Base-by-base conservation (phyloP, 2,113 vertebrate genomes). In the Loxodonta africana region DNA sequence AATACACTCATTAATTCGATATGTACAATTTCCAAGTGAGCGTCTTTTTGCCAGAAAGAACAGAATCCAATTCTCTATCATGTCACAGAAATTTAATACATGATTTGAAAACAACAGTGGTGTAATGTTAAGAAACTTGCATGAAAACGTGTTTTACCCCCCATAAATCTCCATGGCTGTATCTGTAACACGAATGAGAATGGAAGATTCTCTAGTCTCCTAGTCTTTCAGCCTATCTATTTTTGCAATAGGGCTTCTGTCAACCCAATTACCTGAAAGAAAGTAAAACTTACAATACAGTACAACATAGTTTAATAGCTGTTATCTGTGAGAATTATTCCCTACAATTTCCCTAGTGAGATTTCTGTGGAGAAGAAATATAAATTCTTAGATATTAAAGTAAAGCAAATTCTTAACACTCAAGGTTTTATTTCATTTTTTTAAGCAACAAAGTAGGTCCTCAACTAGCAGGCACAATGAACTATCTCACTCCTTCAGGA, bases 101-200 rank as follows among this genome's bases (percentile, higher is more conserved):
- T 41, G 65, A 93, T 71, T 94, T 93, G 62, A 97, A 95, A 94
- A 95, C 62, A 83, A 74, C 67, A 15, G 20, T 53, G 18, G 21
- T 91, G 37, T 73, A 88, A 83, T 26, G 7, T 53, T 90, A 78
- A 83, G 46, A 74, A 95, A 82, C 53, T 88, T 94, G 2, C 10
- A 77, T 80, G 30, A 88, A 96, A 91, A 94, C 26, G 60, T 65
- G 11, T n/a, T 92, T 73, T 74, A 74, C 15, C 28, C 80, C 30
- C n/a, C 48, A 87, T 46, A 95, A 88, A 93, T 88, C 69, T 69
- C 10, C 33, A 48, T 44, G 63, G 8, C 1, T 94, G 46, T 91
- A 60, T 60, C 37, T 76, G 1, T 81, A 93, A 87, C 85, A 37
- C 41, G n/a, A 86, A 95, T 82, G 17, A 96, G 25, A 95, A 88